Base-by-base conservation (phyloP, 2,888 invertebrate genomes). In the Tryphoninae sp. region DNA sequence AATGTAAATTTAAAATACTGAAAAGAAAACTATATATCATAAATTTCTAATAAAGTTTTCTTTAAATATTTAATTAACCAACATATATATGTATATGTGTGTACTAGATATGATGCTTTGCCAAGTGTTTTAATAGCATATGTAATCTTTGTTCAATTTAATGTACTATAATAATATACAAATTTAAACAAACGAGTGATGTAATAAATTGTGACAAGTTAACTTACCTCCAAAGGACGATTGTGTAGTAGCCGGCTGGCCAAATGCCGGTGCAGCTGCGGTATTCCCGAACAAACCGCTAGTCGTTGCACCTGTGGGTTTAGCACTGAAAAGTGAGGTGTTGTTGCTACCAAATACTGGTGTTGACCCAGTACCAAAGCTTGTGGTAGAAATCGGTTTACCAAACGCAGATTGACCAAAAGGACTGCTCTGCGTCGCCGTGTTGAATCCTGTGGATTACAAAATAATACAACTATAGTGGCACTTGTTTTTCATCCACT, bases 281-380 rank as follows among this genome's bases (percentile, higher is more conserved):
- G 94, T 92, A 0, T 94, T 92, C 4, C 96, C 95, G 91, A 96
- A 96, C 1, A 96, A 92, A 78, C 94, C 94, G 90, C 92, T 87
- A 0, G 91, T 88, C n/a, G 91, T 88, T 40, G 93, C 91, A 78
- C 93, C 93, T 51, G 93, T 91, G 8, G 93, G 91, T 62, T 91
- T 91, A 49, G 91, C 86, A 82, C 94, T 94, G 90, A 95, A 95
- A 74, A 95, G 90, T 13, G 94, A 93, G 45, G 93, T 92, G 62
- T 92, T 90, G 77, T 93, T 90, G 42, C 94, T 94, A 0, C 96
- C 96, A 92, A 96, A 96, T 0, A 95, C 94, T 0, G 96, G 94
- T 4, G 95, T 93, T 0, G 94, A 93, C 11, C 87, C 88, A 2
- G 94, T 94, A 42, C 95, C 96, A 80, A 96, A 95, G 69, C 94